These are phyloP conservation scores for Eriocheir sinensis DNA, from an alignment of 1,140 invertebrate genomes.

Conservation along the genomic window DNA sequence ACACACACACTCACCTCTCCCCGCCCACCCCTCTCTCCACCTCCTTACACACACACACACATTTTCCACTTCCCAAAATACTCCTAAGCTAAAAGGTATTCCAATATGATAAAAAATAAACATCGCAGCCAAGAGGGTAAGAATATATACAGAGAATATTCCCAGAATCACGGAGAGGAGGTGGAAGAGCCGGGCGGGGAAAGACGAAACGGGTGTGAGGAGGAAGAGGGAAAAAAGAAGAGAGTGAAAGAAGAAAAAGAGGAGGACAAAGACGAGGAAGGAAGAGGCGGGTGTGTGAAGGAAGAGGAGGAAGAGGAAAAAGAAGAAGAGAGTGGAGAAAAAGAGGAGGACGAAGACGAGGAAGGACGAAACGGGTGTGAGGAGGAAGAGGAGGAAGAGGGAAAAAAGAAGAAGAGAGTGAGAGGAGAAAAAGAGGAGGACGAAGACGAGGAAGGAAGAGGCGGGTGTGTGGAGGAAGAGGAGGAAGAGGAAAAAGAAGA, in stretches of 20 bases:
- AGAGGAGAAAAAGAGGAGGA: not conserved
- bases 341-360: not conserved
- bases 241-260: not conserved
- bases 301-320: not conserved
- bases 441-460: too few species aligned
- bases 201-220: too few species aligned
- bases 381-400: not conserved
- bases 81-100: not conserved
- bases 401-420: not conserved
- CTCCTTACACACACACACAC: too few species aligned
- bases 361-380: not conserved
- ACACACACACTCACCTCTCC: too few species aligned
- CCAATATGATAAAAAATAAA: not conserved
- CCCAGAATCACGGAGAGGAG: not conserved
- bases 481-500: not conserved
- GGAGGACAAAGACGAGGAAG: too few species aligned
- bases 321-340: not conserved
- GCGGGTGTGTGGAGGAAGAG: not conserved
- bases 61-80: too few species aligned
- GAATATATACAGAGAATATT: not conserved
- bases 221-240: not conserved
- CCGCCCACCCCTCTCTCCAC: too few species aligned
- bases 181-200: too few species aligned
- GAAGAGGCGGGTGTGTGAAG: not conserved
- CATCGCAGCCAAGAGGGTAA: not conserved